Percentiles rank a stretch among this genome's conserved stretches.
Conservation (phyloP, 1,140 invertebrate genomes). For the Drosophila arizonae region DNA sequence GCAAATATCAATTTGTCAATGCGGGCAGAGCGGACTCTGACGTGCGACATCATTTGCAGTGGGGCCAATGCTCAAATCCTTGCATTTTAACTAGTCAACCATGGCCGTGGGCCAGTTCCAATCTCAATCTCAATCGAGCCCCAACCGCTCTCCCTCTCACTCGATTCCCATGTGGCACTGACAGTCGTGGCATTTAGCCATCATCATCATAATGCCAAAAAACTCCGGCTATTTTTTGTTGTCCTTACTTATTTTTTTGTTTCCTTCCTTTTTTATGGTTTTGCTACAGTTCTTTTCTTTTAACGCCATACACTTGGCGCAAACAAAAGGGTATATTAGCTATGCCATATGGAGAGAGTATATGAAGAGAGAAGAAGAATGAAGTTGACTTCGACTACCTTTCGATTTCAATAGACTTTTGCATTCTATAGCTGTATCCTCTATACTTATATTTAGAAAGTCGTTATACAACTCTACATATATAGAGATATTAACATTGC, state of each 20-base stretch:
- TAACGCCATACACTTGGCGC: slow-evolving; percentile 3
- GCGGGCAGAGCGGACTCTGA: slow-evolving; percentile 26
- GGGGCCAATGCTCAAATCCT: slow-evolving; percentile 55
- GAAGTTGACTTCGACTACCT: too few species aligned
- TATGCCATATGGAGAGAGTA: neutral
- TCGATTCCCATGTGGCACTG: slow-evolving; percentile 70
- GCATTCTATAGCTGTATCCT: too few species aligned
- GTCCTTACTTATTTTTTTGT: too few species aligned
- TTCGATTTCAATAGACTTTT: too few species aligned
- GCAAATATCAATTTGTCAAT: slow-evolving; percentile 83
- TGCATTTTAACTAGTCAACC: slow-evolving; percentile 79
- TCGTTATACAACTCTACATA: too few species aligned
- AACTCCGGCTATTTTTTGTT: slow-evolving; percentile 14
- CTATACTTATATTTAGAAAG: too few species aligned
- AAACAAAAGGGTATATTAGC: neutral
- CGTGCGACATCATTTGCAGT: slow-evolving; percentile 32
- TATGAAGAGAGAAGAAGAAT: too few species aligned
- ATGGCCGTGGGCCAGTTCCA: slow-evolving; percentile 54
- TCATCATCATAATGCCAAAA: slow-evolving; percentile 68
- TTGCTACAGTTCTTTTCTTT: slow-evolving; percentile 5
- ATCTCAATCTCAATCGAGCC: slow-evolving; percentile 11
- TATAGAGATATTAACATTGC: too few species aligned
- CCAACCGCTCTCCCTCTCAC: neutral
- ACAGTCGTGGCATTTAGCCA: slow-evolving; percentile 77
- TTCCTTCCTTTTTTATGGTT: neutral